Evolutionary conservation across 2,888 invertebrate genomes (phyloP).

Genomic region (Macrosiphum euphorbiae): DNA sequence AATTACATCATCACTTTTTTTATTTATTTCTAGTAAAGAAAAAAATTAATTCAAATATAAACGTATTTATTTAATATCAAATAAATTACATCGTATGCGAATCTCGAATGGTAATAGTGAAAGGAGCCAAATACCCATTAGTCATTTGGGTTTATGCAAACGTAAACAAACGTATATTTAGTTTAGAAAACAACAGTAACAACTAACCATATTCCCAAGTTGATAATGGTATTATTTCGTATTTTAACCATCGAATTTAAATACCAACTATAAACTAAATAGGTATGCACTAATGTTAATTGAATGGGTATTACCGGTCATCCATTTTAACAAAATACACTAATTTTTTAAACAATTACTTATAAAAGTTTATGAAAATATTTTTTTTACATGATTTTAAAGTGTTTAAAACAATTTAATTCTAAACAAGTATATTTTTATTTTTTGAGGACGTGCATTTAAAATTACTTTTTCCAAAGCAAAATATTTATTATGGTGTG

Average conservation of each 20-base stretch:
- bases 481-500: no score
- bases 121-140: slow-evolving; percentile 6
- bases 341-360: no score
- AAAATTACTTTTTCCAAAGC: no score
- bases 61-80: background rate
- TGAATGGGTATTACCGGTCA: background rate
- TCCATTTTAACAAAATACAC: no score
- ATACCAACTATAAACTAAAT: background rate
- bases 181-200: background rate
- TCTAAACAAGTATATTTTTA: no score
- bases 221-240: background rate
- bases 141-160: slow-evolving; percentile 25
- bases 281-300: background rate
- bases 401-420: no score
- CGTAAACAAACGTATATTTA: background rate
- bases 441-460: no score
- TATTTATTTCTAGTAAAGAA: background rate
- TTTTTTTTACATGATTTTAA: no score
- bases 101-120: slow-evolving; percentile 28
- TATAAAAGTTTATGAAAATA: no score
- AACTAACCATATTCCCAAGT: background rate
- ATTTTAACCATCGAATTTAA: background rate
- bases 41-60: slow-evolving; percentile 19
- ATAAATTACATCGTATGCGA: background rate
- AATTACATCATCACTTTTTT: slow-evolving; percentile 5